These are phyloP conservation scores for Hyperoplus immaculatus DNA, from an alignment of 2,797 vertebrate species.

Conservation along the genomic window DNA sequence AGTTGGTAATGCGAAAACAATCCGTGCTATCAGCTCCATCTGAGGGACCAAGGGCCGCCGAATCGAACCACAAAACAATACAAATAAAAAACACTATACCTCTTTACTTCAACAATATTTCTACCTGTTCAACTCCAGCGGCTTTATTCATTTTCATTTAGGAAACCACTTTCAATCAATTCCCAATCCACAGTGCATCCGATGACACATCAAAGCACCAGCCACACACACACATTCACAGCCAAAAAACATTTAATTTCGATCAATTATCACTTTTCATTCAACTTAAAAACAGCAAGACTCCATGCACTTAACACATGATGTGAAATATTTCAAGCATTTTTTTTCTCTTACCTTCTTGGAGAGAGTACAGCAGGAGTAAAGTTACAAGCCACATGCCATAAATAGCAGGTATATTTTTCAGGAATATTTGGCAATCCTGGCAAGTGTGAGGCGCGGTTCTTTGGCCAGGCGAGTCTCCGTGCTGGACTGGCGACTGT, in stretches of 20 bases:
- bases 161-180: conserved; percentile 39
- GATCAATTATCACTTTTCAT: conserved; percentile 57
- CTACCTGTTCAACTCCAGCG: conserved; percentile 23
- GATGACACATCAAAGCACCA: conserved; percentile 50
- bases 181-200: conserved; percentile 39
- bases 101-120: conserved; percentile 29
- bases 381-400: conserved; percentile 99
- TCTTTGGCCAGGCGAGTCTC: conserved; percentile 87
- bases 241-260: conserved; percentile 1
- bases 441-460: conserved; percentile 83
- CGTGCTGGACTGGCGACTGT: conserved; percentile 86
- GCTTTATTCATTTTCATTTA: conserved; percentile 52
- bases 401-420: conserved; percentile 93
- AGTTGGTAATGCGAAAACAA: conserved; percentile 87
- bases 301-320: conserved; percentile 12
- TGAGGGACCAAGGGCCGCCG: conserved; percentile 49
- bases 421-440: conserved; percentile 91
- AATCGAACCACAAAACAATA: conserved; percentile 33
- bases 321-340: conserved; percentile 30
- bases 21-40: conserved; percentile 75
- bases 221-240: conserved; percentile 7
- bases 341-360: conserved; percentile 88
- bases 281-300: conserved; percentile 54
- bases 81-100: conserved; percentile 26
- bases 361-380: conserved; percentile 95